phyloP scores from a whole-genome alignment of 2,797 vertebrate species.

The Oreochromis grahami region DNA sequence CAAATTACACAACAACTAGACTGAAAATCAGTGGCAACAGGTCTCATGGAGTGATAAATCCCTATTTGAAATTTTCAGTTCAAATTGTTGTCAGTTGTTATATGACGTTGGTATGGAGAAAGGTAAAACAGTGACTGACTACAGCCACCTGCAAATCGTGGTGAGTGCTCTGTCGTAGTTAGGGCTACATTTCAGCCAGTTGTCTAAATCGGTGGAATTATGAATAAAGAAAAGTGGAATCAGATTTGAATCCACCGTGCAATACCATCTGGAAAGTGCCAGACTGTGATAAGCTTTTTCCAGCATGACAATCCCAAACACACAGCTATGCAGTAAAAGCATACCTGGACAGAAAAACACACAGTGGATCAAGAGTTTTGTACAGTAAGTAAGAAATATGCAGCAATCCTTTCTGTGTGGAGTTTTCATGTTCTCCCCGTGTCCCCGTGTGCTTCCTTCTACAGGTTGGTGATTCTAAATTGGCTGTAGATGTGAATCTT shows the following conservation, averaged over 20 bases:
- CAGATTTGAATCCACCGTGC: background rate
- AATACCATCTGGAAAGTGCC: background rate
- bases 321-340: background rate
- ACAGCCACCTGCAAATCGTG: background rate
- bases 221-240: background rate
- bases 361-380: background rate
- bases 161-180: background rate
- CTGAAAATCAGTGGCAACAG: background rate
- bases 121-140: background rate
- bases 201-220: background rate
- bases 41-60: background rate
- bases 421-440: background rate
- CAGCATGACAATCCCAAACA: background rate
- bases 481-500: background rate
- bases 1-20: background rate
- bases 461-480: background rate
- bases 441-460: background rate
- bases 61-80: background rate
- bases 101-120: background rate
- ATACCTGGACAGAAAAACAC: background rate
- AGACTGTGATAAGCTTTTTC: background rate
- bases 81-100: background rate
- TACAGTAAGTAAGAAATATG: background rate
- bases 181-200: background rate
- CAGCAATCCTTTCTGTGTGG: background rate